Conservation (phyloP, 2,888 invertebrate species). For the Diaprepes abbreviatus region DNA sequence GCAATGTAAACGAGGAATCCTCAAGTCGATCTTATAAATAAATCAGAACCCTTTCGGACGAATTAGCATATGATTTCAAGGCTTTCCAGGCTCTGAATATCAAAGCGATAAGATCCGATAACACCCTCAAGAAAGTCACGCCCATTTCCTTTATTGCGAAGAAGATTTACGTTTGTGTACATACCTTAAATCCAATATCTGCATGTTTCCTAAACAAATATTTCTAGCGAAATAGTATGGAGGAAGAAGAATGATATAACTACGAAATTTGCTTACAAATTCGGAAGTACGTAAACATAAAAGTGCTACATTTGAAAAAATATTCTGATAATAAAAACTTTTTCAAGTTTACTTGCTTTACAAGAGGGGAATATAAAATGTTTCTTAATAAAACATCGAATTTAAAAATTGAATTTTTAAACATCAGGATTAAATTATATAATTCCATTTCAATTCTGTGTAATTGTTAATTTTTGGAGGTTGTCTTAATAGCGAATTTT, state of each 20-base stretch:
- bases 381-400: too few relatives aligned
- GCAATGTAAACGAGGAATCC: slow-evolving; percentile 28
- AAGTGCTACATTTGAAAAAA: neutral
- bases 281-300: neutral
- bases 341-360: too few relatives aligned
- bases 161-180: slow-evolving; percentile 25
- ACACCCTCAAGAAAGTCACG: slow-evolving; percentile 33
- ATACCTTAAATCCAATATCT: slow-evolving; percentile 38
- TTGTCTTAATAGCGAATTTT: too few relatives aligned
- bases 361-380: too few relatives aligned
- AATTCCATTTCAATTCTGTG: too few relatives aligned
- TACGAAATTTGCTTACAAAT: slow-evolving; percentile 6
- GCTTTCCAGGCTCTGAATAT: slow-evolving; percentile 62
- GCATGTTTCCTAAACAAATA: slow-evolving; percentile 31
- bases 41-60: slow-evolving; percentile 59
- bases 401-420: too few relatives aligned
- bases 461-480: too few relatives aligned
- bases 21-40: slow-evolving; percentile 60
- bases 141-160: slow-evolving; percentile 37
- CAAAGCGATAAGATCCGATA: slow-evolving; percentile 51
- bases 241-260: slow-evolving; percentile 9
- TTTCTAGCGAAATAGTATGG: slow-evolving; percentile 16
- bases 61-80: slow-evolving; percentile 65
- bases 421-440: too few relatives aligned
- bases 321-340: too few relatives aligned